Conservation (phyloP, 2,797 vertebrate species). For the Brachyrhaphis roseni region DNA sequence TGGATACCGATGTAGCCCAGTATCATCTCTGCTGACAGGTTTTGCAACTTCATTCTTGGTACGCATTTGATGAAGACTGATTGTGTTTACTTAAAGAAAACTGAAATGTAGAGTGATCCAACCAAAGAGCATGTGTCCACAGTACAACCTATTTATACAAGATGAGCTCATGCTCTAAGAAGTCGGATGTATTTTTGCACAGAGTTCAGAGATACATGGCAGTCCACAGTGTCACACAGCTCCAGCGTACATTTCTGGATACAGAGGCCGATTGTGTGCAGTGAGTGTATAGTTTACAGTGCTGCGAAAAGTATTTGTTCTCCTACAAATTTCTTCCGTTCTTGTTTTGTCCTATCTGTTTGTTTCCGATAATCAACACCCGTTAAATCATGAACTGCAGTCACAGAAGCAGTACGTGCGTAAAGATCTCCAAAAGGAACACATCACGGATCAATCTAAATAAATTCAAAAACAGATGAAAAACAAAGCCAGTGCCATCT, state of each 20-base stretch:
- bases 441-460: not conserved
- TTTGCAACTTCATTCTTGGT: constrained; percentile 8
- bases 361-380: constrained; percentile 1
- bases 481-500: not conserved
- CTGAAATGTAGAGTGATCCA: not conserved
- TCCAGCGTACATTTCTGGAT: not conserved
- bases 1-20: not conserved
- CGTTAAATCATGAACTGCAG: not conserved
- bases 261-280: not conserved
- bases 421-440: not conserved
- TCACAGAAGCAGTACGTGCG: not conserved
- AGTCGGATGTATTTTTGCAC: not conserved
- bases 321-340: not conserved
- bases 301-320: not conserved
- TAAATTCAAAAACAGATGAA: not conserved
- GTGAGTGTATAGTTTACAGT: not conserved
- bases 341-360: not conserved
- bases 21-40: not conserved
- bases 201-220: not conserved
- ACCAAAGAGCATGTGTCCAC: not conserved
- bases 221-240: not conserved
- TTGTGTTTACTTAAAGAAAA: not conserved
- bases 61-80: not conserved
- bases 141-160: not conserved
- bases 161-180: not conserved